Base-by-base conservation (phyloP, 2,113 vertebrate genomes). In the Salvelinus fontinalis region DNA sequence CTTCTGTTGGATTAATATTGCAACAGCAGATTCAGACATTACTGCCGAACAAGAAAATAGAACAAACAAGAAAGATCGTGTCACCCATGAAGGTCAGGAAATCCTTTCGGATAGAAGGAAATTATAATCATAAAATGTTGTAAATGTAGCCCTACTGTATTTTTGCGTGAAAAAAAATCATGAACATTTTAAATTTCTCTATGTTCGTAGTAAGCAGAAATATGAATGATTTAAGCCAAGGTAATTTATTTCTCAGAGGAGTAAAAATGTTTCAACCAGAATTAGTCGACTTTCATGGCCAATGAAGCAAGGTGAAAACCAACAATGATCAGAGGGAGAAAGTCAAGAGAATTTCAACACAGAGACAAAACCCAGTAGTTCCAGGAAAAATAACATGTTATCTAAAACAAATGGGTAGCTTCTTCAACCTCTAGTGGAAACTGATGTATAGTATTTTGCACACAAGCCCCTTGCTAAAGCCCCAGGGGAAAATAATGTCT, bases 371-470 rank as follows among this genome's bases (percentile, higher is more conserved):
- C 3, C 59, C 59, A 24, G n/a, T 22, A 57, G 13, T 20, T 57
- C 8, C n/a, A 24, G 0, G 0, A 22, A 22, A 22, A 62, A 62
- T 2, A 62, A 22, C 3, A 72, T 54, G 27, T 62, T 24, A 65
- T 75, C 34, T 57, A 67, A 77, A 31, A 74, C 77, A 49, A 62
- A 75, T 26, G 67, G 16, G 48, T 20, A 9, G n/a, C 67, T 22
- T 12, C 2, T 49, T 8, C 24, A 51, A 51, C 57, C 7, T 49
- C 57, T 54, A 57, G 54, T 54, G 59, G 66, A 44, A 24, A 59
- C 75, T 74, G 27, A 73, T 48, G 27, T 70, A 54, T 34, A 62
- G 73, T 60, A 69, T 51, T 59, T 31, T n/a, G 59, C 72, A 71
- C 48, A 24, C 51, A 71, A 39, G 5, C 67, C 65, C 57, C 57